These are phyloP conservation scores for Plebejus anna DNA, from an alignment of 2,888 invertebrate species.

Conservation along the genomic window DNA sequence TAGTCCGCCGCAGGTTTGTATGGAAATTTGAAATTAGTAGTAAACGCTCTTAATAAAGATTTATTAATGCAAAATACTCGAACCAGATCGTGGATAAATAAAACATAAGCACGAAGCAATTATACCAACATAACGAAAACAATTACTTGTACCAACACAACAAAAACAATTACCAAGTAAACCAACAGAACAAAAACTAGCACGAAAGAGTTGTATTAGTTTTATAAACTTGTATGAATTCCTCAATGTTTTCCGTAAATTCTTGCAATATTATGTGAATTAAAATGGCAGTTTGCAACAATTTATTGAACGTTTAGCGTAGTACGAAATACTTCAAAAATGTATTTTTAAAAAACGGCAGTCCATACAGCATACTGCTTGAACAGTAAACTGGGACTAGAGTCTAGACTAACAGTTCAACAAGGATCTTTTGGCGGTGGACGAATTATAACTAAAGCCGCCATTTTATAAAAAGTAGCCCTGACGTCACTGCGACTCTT, in stretches of 20 bases:
- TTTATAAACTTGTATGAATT: background rate
- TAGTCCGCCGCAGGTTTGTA: too few species aligned
- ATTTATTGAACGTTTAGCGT: background rate
- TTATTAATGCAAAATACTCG: conserved; percentile 5
- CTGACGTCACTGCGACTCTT: too few species aligned
- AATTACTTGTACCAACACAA: background rate
- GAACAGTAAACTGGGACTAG: too few species aligned
- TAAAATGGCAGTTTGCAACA: background rate
- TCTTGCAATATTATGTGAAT: background rate
- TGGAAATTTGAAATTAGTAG: too few species aligned
- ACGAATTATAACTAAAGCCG: too few species aligned
- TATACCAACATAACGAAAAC: background rate
- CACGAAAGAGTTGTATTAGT: background rate
- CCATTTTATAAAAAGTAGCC: too few species aligned
- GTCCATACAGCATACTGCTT: background rate
- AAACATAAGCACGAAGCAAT: conserved; percentile 7
- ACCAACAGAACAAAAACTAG: background rate
- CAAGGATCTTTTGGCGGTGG: too few species aligned
- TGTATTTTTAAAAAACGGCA: background rate
- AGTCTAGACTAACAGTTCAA: too few species aligned
- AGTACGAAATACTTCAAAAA: background rate
- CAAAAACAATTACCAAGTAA: background rate
- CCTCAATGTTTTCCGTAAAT: background rate
- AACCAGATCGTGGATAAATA: conserved; percentile 22
- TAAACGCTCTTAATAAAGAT: background rate